A percentile compares a stretch with the other conserved stretches of the same genome.
These are phyloP conservation scores for Salvelinus alpinus DNA, from an alignment of 2,113 vertebrate genomes.

Conservation along the genomic window DNA sequence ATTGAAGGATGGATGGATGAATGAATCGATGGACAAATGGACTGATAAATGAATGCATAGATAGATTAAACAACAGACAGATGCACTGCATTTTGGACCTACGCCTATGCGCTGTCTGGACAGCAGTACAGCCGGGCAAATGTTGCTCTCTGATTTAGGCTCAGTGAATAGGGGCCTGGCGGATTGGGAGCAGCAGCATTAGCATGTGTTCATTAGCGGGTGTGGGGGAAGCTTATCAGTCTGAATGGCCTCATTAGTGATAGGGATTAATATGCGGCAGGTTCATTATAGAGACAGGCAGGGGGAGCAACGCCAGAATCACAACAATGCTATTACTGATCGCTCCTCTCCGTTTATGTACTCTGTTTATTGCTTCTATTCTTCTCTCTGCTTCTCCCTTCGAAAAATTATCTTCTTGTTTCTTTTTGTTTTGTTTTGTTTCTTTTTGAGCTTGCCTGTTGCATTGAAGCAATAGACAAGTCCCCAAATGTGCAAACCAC, in stretches of 20 bases:
- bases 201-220: conserved; percentile 66
- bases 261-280: conserved; percentile 64
- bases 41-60: too few species aligned
- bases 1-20: neutral
- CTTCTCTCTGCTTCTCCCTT: neutral
- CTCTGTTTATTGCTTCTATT: neutral
- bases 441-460: neutral
- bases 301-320: conserved; percentile 51
- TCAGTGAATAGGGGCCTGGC: conserved; percentile 23
- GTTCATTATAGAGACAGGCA: conserved; percentile 65
- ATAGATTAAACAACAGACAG: too few species aligned
- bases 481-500: too few species aligned
- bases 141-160: conserved; percentile 33
- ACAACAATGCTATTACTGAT: conserved; percentile 47
- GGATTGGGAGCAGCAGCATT: conserved; percentile 39
- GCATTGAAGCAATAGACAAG: too few species aligned
- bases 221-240: conserved; percentile 64
- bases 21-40: too few species aligned
- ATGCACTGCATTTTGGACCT: too few species aligned
- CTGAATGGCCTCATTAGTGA: conserved; percentile 70
- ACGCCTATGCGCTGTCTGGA: neutral
- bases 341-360: conserved; percentile 4
- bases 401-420: too few species aligned
- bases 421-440: neutral
- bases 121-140: conserved; percentile 27